A percentile compares a stretch with the other conserved stretches of the same genome.
These are phyloP conservation scores for Sinohyriopsis cumingii DNA, from an alignment of 2,888 invertebrate species.

Conservation along the genomic window DNA sequence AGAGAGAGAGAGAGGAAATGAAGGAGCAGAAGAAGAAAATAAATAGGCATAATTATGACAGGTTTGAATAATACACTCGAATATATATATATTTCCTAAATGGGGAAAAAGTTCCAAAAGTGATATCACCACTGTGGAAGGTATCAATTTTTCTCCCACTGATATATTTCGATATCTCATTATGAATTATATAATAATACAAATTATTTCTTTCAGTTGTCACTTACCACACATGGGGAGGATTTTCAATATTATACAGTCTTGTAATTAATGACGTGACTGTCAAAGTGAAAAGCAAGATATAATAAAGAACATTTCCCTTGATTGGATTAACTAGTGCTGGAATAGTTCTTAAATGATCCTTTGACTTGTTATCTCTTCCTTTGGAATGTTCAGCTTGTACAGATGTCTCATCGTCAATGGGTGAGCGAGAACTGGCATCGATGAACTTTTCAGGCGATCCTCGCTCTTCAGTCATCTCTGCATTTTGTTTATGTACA, in stretches of 20 bases:
- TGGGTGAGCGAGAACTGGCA: background rate
- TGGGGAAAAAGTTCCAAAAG: no score
- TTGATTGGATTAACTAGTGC: slow-evolving; percentile 4
- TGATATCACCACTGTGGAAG: no score
- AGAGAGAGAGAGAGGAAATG: no score
- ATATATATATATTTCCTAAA: no score
- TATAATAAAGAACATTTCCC: slow-evolving; percentile 28
- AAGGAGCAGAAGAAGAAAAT: no score
- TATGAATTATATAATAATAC: no score
- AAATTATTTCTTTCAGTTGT: background rate
- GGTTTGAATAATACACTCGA: no score
- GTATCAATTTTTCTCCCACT: no score
- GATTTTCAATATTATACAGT: slow-evolving; percentile 91
- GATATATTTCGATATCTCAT: no score
- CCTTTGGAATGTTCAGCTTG: background rate
- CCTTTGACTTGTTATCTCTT: background rate
- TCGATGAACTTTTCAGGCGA: background rate
- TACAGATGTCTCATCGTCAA: background rate
- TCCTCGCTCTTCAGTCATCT: background rate
- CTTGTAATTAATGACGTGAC: slow-evolving; percentile 82
- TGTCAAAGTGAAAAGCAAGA: slow-evolving; percentile 40
- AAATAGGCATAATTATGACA: no score
- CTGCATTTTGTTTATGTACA: background rate
- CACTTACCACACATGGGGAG: slow-evolving; percentile 92
- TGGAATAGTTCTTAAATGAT: background rate